Percentiles rank a stretch among this genome's conserved stretches.
These are phyloP conservation scores for Drosophila pallidifrons DNA, from an alignment of 1,140 invertebrate genomes.

Conservation along the genomic window DNA sequence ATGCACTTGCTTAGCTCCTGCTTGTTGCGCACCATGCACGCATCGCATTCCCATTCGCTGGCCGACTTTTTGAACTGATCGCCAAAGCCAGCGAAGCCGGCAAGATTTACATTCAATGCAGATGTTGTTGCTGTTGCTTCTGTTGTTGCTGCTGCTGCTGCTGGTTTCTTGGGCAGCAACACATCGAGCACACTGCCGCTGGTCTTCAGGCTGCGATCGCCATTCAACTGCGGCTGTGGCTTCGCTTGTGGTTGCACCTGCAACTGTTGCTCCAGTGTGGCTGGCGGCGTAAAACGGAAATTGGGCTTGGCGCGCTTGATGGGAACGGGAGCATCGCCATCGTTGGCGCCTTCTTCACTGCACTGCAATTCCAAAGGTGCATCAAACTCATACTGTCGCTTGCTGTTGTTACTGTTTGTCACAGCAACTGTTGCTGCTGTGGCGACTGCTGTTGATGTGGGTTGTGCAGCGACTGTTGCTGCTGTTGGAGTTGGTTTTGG, in stretches of 20 bases:
- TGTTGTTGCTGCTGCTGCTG: not conserved
- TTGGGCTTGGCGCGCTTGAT: constrained; percentile 12
- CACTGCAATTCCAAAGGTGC: constrained; percentile 14
- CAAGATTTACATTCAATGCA: not conserved
- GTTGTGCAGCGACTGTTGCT: not conserved
- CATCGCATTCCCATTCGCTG: constrained; percentile 88
- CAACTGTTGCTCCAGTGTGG: not conserved
- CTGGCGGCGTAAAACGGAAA: constrained; percentile 28
- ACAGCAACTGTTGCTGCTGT: constrained; percentile 3
- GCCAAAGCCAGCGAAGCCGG: constrained; percentile 82
- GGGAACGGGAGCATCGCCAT: not conserved
- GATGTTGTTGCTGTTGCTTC: not conserved
- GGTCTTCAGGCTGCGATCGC: constrained; percentile 7
- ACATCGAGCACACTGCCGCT: constrained; percentile 18
- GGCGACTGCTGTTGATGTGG: not conserved
- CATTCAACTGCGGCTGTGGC: constrained; percentile 9
- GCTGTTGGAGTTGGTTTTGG: not conserved
- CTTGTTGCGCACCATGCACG: constrained; percentile 89
- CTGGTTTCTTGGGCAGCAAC: constrained; percentile 7
- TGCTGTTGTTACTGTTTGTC: not conserved
- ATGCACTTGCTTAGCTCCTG: constrained; percentile 87
- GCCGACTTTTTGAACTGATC: constrained; percentile 86
- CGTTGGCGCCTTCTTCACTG: no score
- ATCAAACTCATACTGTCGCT: constrained; percentile 24
- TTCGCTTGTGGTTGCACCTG: not conserved